phyloP scores from a whole-genome alignment of 1,140 invertebrate genomes.

The Drosophila carrolli region DNA sequence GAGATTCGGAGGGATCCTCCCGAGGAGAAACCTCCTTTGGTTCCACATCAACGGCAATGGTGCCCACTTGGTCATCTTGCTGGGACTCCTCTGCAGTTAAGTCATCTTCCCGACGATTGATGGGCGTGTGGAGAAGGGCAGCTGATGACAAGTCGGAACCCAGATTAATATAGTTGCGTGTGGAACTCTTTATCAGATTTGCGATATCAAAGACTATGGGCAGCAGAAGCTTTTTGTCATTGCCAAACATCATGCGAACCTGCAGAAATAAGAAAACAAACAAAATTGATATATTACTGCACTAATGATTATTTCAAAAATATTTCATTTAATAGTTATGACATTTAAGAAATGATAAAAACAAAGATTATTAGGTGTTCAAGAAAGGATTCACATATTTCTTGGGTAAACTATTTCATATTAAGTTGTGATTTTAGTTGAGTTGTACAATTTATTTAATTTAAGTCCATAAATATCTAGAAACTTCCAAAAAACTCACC shows the following conservation, averaged over 20 bases:
- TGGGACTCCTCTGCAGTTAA: constrained; percentile 46
- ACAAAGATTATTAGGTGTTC: no score
- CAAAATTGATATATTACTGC: background rate
- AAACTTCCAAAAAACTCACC: constrained; percentile 74
- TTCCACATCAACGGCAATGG: constrained; percentile 43
- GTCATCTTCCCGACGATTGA: constrained; percentile 48
- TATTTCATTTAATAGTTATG: background rate
- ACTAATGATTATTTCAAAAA: no score
- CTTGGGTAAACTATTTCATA: no score
- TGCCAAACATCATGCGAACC: constrained; percentile 86
- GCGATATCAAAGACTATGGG: constrained; percentile 88
- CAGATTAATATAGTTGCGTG: constrained; percentile 81
- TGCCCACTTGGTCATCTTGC: constrained; percentile 62
- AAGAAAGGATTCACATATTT: no score
- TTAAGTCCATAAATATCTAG: no score
- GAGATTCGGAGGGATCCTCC: background rate
- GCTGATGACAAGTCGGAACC: constrained; percentile 84
- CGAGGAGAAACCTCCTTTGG: constrained; percentile 2
- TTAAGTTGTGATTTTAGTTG: no score
- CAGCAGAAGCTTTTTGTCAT: constrained; percentile 87
- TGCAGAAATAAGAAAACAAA: constrained; percentile 37
- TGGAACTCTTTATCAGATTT: constrained; percentile 86
- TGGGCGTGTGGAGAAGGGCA: constrained; percentile 35
- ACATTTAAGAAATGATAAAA: no score
- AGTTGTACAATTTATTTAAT: background rate